phyloP scores from a whole-genome alignment of 1,140 invertebrate species.

The Patella vulgata region DNA sequence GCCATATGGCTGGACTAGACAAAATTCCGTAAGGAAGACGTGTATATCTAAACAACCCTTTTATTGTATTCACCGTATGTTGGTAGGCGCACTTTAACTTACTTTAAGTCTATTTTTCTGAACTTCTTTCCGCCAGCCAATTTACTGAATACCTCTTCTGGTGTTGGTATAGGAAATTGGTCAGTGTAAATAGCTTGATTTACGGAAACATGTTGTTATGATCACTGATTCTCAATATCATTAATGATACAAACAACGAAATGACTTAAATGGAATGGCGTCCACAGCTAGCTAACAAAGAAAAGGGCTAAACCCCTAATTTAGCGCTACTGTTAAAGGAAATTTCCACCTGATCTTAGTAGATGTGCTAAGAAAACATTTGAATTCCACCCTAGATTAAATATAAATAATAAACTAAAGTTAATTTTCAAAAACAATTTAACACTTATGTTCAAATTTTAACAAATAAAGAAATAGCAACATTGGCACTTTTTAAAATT shows the following conservation, averaged over 20 bases:
- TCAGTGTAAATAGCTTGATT: constrained; percentile 48
- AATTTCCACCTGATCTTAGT: too few species aligned
- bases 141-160: constrained; percentile 46
- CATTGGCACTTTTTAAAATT: too few species aligned
- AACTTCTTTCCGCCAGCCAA: constrained; percentile 48
- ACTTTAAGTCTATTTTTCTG: constrained; percentile 46
- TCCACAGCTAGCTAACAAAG: too few species aligned
- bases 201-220: constrained; percentile 58
- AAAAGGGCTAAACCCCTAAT: too few species aligned
- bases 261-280: too few species aligned
- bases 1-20: constrained; percentile 1
- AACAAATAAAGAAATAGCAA: too few species aligned
- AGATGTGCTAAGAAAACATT: too few species aligned
- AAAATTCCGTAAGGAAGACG: constrained; percentile 67
- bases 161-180: constrained; percentile 47
- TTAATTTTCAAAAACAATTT: too few species aligned
- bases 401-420: too few species aligned
- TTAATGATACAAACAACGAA: constrained; percentile 53
- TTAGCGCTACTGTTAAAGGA: too few species aligned
- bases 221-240: constrained; percentile 57
- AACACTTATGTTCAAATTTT: too few species aligned
- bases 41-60: constrained; percentile 64
- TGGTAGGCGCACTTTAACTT: constrained; percentile 32
- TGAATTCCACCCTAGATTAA: too few species aligned
- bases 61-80: constrained; percentile 53